These are phyloP conservation scores for Valencia hispanica DNA, from an alignment of 2,797 vertebrate genomes.

Conservation along the genomic window DNA sequence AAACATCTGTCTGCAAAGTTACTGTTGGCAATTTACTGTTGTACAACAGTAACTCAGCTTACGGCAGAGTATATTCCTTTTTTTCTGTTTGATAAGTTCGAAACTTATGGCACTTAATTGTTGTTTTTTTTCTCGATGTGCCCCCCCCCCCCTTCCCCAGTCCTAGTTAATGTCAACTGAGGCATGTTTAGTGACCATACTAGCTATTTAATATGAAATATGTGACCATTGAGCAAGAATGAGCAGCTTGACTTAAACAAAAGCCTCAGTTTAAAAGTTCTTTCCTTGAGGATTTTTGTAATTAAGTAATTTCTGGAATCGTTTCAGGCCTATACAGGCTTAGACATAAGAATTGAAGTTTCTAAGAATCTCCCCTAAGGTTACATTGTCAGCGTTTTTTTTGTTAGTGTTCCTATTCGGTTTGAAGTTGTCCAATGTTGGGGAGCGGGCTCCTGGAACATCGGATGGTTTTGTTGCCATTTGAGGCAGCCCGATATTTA, in stretches of 20 bases:
- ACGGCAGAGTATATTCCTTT: neutral
- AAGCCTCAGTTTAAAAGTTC: neutral
- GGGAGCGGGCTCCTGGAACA: constrained; percentile 34
- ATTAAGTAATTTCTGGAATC: neutral
- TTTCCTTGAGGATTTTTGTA: neutral
- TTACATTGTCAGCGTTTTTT: constrained; percentile 13
- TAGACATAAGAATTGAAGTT: neutral
- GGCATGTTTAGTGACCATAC: neutral
- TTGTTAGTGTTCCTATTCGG: constrained; percentile 35
- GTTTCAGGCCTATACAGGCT: neutral
- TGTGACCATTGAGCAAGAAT: neutral
- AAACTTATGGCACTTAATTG: neutral
- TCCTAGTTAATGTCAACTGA: neutral
- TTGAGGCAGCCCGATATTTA: constrained; percentile 39
- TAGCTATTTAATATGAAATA: neutral
- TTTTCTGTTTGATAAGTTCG: neutral
- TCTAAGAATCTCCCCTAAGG: constrained; percentile 10
- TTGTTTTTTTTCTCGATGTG: neutral
- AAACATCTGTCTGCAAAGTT: neutral
- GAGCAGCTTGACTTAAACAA: neutral
- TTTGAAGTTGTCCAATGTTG: constrained; percentile 42
- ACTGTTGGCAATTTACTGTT: neutral
- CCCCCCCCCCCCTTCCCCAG: too few species aligned
- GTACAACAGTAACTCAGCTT: neutral
- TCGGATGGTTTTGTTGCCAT: constrained; percentile 38